phyloP scores from a whole-genome alignment of 2,888 invertebrate species.

The Pogonocherus hispidulus region DNA sequence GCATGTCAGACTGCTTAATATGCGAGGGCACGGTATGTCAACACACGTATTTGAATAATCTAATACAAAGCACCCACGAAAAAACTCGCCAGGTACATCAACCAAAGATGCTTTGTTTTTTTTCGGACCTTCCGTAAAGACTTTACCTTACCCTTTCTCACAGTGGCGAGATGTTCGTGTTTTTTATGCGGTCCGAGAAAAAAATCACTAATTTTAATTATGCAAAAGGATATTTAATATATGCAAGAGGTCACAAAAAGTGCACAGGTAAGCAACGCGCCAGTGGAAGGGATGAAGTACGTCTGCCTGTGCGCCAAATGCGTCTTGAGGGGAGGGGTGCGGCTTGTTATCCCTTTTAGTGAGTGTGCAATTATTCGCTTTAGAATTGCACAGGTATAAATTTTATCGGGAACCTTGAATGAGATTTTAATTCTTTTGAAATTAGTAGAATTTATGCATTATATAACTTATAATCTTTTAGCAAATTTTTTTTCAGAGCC shows the following conservation, averaged over 20 bases:
- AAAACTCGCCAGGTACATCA: slow-evolving; percentile 66
- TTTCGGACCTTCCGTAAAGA: slow-evolving; percentile 60
- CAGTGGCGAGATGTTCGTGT: slow-evolving; percentile 57
- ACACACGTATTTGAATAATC: slow-evolving; percentile 63
- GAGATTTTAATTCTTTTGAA: neutral
- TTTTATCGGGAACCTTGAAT: neutral
- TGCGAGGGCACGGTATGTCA: slow-evolving; percentile 69
- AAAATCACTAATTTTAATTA: slow-evolving; percentile 62
- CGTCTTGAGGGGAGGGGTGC: neutral
- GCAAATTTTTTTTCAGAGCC: too few species aligned
- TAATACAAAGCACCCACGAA: slow-evolving; percentile 64
- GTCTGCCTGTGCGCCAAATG: neutral
- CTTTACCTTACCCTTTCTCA: slow-evolving; percentile 61
- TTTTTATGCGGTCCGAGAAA: slow-evolving; percentile 53
- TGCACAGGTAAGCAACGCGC: slow-evolving; percentile 49
- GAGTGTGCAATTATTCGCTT: neutral
- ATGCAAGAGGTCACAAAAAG: slow-evolving; percentile 50
- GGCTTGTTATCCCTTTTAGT: too few species aligned
- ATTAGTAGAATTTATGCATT: neutral
- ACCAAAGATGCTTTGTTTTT: slow-evolving; percentile 57
- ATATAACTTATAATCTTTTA: too few species aligned
- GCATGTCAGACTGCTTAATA: slow-evolving; percentile 65
- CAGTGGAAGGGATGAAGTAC: neutral
- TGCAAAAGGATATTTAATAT: slow-evolving; percentile 51
- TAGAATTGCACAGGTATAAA: neutral